Evolutionary conservation across 1,140 invertebrate species (phyloP).

Genomic region (Bombus sibiricus): DNA sequence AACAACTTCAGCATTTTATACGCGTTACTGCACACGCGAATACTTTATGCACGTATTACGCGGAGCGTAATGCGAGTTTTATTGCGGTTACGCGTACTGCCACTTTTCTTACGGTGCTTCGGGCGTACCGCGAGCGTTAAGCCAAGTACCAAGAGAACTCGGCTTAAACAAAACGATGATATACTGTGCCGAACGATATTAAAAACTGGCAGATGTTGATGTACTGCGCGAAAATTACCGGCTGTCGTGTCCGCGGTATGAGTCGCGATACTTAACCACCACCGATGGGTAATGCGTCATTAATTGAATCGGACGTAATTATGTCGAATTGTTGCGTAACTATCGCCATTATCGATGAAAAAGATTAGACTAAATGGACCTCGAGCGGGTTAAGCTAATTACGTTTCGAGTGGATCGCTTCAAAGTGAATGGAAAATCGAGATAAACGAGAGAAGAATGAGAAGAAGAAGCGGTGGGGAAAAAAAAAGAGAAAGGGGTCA

Average conservation of each 20-base stretch:
- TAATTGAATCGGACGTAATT: not conserved
- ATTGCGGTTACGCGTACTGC: conserved; percentile 60
- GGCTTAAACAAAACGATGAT: conserved; percentile 50
- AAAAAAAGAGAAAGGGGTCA: not conserved
- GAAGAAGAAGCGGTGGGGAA: not conserved
- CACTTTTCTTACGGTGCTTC: conserved; percentile 56
- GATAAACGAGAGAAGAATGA: not conserved
- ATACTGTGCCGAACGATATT: conserved; percentile 38
- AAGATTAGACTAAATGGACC: too few species aligned
- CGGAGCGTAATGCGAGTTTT: conserved; percentile 61
- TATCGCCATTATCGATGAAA: too few species aligned
- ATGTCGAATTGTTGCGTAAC: not conserved
- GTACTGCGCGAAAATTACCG: conserved; percentile 47
- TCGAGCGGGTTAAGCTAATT: too few species aligned
- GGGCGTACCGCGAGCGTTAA: conserved; percentile 32
- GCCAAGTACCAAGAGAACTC: conserved; percentile 7
- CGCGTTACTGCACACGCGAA: conserved; percentile 53
- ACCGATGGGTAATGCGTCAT: not conserved
- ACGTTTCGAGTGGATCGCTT: too few species aligned
- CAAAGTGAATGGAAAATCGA: not conserved
- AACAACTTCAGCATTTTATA: conserved; percentile 40
- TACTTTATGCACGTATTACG: conserved; percentile 62
- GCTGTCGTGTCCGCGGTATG: not conserved
- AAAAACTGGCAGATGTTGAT: conserved; percentile 40
- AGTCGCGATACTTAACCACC: not conserved